Base-by-base conservation (phyloP, 2,113 vertebrate species). In the Tupaia tana region DNA sequence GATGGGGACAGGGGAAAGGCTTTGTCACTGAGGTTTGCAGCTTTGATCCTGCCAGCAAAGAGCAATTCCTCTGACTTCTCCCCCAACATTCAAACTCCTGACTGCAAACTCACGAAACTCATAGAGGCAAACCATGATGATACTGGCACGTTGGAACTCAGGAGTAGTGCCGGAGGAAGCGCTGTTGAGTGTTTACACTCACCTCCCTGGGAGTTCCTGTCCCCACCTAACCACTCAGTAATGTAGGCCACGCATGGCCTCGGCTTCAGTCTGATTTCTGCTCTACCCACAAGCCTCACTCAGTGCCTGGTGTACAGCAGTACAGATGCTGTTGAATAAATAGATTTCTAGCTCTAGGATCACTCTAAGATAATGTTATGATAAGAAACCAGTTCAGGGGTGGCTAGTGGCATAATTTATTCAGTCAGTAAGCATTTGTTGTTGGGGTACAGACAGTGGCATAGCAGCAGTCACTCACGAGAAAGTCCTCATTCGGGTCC, bases 1-100 rank as follows among this genome's bases (percentile, higher is more conserved):
- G 69, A 52, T 2, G 31, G 71, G 71, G 67, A 75, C 16, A 31
- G 27, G 20, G 61, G n/a, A 81, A 74, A 81, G 15, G 83, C 81
- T 61, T 79, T 63, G 54, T 56, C 0, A 0, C 70, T 11, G 58
- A 58, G 64, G 25, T 67, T 29, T n/a, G 10, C 77, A 43, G 73
- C 66, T 97, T 73, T 80, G 91, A 94, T 86, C 31, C 83, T 31
- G 31, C 70, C 80, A 52, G 25, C 19, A 24, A 29, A 92, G 67
- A 87, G 24, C 34, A 13, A 61, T 97, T 93, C 71, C 89, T 86
- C 20, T 27, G 59, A 70, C 27, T 91, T 63, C 15, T 74, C 56
- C 61, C 70, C 58, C 59, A 22, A 13, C 63, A 58, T 11, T 52
- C 89, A 95, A 69, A 59, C 15, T 59, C 22, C 59, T 56, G 59